Percentiles rank a stretch among this genome's conserved stretches.
Evolutionary conservation across 2,888 invertebrate genomes (phyloP).

Genomic region (Drosophila dives): DNA sequence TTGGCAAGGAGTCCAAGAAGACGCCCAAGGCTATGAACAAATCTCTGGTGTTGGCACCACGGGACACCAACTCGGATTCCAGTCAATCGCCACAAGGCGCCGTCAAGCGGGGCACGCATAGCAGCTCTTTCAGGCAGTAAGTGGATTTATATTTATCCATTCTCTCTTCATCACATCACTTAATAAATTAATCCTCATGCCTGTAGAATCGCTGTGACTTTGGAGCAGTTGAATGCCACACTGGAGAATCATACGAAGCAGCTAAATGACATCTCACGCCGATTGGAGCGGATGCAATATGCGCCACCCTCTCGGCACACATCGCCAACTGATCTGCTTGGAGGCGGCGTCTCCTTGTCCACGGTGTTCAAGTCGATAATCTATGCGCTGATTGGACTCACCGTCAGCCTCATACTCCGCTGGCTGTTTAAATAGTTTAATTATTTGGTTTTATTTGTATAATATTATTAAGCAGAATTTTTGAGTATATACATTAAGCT

Average conservation of each 20-base stretch:
- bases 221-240: conserved; percentile 86
- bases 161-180: not conserved
- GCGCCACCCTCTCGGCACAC: conserved; percentile 60
- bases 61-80: conserved; percentile 86
- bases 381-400: conserved; percentile 76
- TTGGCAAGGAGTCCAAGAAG: not conserved
- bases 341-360: conserved; percentile 68
- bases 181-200: not conserved
- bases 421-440: conserved; percentile 81
- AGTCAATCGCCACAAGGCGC: conserved; percentile 85
- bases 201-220: conserved; percentile 85
- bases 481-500: conserved; percentile 55
- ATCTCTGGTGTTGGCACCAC: conserved; percentile 66
- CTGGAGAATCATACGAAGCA: conserved; percentile 86
- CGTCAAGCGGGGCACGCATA: conserved; percentile 52
- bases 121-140: conserved; percentile 69
- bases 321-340: conserved; percentile 48
- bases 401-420: conserved; percentile 76
- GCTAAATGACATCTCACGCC: conserved; percentile 82
- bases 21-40: conserved; percentile 62
- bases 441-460: conserved; percentile 44
- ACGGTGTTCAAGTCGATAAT: conserved; percentile 75
- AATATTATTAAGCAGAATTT: conserved; percentile 48
- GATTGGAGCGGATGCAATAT: conserved; percentile 82
- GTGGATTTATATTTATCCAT: conserved; percentile 15